Evolutionary conservation across 2,797 vertebrate genomes (phyloP).

Genomic region (Oreonectes daqikongensis): DNA sequence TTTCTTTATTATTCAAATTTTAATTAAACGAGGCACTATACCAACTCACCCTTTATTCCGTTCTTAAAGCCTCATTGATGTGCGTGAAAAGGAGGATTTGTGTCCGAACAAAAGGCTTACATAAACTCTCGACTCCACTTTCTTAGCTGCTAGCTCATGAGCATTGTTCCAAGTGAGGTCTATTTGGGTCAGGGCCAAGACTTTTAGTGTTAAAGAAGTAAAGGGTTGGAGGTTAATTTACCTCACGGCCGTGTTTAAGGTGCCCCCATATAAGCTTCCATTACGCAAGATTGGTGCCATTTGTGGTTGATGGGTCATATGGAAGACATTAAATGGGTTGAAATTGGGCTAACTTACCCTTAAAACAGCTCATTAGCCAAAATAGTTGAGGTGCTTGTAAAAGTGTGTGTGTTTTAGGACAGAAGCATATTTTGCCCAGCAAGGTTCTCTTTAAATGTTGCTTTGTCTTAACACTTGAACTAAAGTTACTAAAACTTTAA

Average conservation of each 20-base stretch:
- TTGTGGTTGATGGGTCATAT: conserved; percentile 44
- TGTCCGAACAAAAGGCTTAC: conserved; percentile 45
- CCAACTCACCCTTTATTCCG: conserved; percentile 20
- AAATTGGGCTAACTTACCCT: conserved; percentile 44
- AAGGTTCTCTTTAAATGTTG: not conserved
- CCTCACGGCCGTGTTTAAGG: conserved; percentile 38
- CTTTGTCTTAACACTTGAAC: not conserved
- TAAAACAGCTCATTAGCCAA: conserved; percentile 55
- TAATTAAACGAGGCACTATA: conserved; percentile 39
- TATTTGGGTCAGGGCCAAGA: conserved; percentile 29
- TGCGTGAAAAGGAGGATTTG: conserved; percentile 43
- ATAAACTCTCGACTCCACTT: conserved; percentile 37
- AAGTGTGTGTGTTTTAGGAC: not conserved
- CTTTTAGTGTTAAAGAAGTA: conserved; percentile 19
- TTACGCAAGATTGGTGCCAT: conserved; percentile 35
- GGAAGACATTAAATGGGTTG: conserved; percentile 47
- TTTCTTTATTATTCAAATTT: conserved; percentile 34
- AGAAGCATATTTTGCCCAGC: not conserved
- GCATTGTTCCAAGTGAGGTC: conserved; percentile 28
- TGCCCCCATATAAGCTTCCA: conserved; percentile 12
- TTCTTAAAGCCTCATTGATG: conserved; percentile 35
- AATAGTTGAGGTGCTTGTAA: conserved; percentile 48
- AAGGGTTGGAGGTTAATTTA: conserved; percentile 39
- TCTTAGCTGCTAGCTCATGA: conserved; percentile 31
- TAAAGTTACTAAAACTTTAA: not conserved